Evolutionary conservation across 1,140 invertebrate genomes (phyloP).

Genomic region (Drosophila grimshawi): DNA sequence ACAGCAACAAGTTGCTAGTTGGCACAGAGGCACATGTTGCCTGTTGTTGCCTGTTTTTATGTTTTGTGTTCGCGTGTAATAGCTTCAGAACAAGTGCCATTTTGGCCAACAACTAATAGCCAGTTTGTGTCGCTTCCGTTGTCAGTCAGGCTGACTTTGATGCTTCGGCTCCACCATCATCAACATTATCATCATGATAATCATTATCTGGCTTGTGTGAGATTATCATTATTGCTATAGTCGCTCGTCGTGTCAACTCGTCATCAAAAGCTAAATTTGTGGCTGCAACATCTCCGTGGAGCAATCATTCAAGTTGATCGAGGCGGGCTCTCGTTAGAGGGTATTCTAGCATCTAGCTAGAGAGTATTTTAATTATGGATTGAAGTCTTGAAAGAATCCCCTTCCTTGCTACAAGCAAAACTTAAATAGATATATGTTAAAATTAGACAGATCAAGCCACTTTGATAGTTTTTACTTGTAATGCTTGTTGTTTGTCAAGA

Average conservation of each 20-base stretch:
- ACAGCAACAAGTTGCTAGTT: constrained; percentile 73
- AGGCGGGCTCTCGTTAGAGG: constrained; percentile 26
- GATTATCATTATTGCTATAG: constrained; percentile 83
- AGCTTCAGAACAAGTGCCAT: constrained; percentile 82
- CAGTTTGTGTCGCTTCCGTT: constrained; percentile 82
- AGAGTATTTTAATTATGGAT: background rate
- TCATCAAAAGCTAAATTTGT: constrained; percentile 66
- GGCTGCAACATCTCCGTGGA: constrained; percentile 44
- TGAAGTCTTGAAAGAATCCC: too few species aligned
- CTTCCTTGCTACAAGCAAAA: too few species aligned
- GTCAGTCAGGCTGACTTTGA: constrained; percentile 53
- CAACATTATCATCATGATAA: constrained; percentile 44
- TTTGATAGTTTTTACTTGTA: constrained; percentile 2
- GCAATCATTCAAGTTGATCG: constrained; percentile 75
- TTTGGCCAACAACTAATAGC: constrained; percentile 81
- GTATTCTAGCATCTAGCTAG: constrained; percentile 6
- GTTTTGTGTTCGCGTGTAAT: constrained; percentile 55
- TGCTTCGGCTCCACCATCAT: constrained; percentile 27
- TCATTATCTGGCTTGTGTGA: constrained; percentile 55
- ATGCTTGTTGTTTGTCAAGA: constrained; percentile 30
- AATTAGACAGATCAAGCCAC: too few species aligned
- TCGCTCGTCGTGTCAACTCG: constrained; percentile 83
- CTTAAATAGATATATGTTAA: too few species aligned
- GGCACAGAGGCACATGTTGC: constrained; percentile 49
- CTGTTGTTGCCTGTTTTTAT: constrained; percentile 20